A percentile compares a stretch with the other conserved stretches of the same genome.
Conservation (phyloP, 2,797 vertebrate species). For the Cyprinella venusta region DNA sequence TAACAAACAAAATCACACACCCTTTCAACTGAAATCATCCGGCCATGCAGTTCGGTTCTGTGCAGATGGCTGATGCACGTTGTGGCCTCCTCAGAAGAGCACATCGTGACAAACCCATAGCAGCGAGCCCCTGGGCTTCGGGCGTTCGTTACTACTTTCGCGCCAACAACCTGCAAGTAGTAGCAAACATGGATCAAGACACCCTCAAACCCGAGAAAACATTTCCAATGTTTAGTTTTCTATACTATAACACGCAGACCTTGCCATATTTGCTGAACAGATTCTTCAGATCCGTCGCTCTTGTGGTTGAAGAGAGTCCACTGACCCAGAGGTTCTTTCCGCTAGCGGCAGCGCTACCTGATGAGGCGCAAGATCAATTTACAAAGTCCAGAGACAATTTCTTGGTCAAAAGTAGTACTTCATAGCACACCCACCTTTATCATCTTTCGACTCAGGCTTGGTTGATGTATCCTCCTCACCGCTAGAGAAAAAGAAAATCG, state of each 20-base stretch:
- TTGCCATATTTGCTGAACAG: conserved; percentile 98
- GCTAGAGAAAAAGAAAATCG: conserved; percentile 84
- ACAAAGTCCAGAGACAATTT: background rate
- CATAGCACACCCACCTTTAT: conserved; percentile 83
- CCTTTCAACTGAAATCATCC: conserved; percentile 97
- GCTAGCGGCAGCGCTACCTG: conserved; percentile 69
- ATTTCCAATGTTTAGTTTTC: background rate
- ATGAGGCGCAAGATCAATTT: conserved; percentile 63
- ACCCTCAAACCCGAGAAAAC: background rate
- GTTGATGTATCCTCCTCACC: conserved; percentile 83
- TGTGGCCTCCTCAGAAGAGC: conserved; percentile 90
- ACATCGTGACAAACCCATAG: conserved; percentile 98
- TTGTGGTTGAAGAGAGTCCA: conserved; percentile 94
- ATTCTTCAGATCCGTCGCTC: conserved; percentile 96
- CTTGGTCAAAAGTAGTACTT: background rate
- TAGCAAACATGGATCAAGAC: background rate
- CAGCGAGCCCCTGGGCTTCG: conserved; percentile 97
- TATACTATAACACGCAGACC: conserved; percentile 70
- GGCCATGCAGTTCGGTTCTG: conserved; percentile 93
- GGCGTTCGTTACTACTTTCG: conserved; percentile 97
- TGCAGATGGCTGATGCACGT: conserved; percentile 93
- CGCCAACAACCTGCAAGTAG: conserved; percentile 87
- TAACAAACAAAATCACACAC: conserved; percentile 68
- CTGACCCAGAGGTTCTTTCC: conserved; percentile 97
- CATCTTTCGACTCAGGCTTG: conserved; percentile 85